Evolutionary conservation across 2,797 vertebrate genomes (phyloP).

Genomic region (Eospalax fontanierii): DNA sequence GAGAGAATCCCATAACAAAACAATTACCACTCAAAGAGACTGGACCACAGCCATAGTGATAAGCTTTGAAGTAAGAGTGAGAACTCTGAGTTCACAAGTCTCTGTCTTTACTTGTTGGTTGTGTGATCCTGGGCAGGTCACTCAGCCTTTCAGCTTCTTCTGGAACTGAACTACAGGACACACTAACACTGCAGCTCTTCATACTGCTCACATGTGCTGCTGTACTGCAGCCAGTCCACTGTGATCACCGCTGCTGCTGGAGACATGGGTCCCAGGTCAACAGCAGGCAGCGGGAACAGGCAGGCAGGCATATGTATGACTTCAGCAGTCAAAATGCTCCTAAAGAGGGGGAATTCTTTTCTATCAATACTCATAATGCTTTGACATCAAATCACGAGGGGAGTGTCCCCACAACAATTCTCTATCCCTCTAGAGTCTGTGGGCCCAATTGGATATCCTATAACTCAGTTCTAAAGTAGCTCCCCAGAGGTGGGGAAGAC

Average conservation of each 20-base stretch:
- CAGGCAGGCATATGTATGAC: not conserved
- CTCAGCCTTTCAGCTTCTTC: slow-evolving; percentile 1
- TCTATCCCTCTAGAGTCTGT: not conserved
- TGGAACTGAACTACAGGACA: slow-evolving; percentile 16
- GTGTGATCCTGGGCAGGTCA: not conserved
- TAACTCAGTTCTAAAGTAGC: not conserved
- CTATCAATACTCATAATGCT: not conserved
- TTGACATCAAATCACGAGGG: not conserved
- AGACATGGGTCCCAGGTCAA: not conserved
- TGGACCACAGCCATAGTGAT: not conserved
- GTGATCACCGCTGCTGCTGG: not conserved
- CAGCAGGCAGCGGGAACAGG: not conserved
- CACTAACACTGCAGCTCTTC: not conserved
- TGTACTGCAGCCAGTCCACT: no score
- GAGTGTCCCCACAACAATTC: not conserved
- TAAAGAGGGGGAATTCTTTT: not conserved
- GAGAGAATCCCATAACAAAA: not conserved
- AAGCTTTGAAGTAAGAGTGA: not conserved
- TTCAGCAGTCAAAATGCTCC: not conserved
- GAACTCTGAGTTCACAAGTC: not conserved
- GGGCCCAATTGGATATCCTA: not conserved
- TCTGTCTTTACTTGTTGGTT: not conserved
- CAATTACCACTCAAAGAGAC: not conserved
- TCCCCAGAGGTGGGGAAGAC: not conserved
- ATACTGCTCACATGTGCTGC: no score